Evolutionary conservation across 2,888 invertebrate species (phyloP), one percentile per base, ranked within the genome.

Genomic region (Ochropleura plecta): DNA sequence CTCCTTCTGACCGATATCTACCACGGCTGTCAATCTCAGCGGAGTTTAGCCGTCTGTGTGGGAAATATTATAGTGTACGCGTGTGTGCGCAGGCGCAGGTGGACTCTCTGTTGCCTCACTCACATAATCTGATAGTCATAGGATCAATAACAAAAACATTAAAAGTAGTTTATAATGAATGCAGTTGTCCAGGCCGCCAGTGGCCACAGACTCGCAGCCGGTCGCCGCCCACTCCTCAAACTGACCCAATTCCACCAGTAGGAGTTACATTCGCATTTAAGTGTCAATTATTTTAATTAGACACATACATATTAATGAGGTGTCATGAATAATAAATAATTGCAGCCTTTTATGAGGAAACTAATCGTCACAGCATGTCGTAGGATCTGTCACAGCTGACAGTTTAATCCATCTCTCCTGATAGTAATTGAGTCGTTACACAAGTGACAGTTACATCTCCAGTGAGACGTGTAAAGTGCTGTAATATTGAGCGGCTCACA

Each of bases 221-320:
- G 82, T 82, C 73, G 65, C 67, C 83, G 79, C 91, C 89, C 90
- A 89, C 91, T 70, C 68, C 74, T 42, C 75, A 46, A 76, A 65
- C 70, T 87, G 90, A 89, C 91, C 91, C 85, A 88, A 86, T 89
- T 91, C 76, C 68, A 71, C 76, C 81, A 73, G 87, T 90, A 88
- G 88, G 88, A 84, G 84, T 70, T 79, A 83, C 86, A 59, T 83
- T 84, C 80, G 74, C 78, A 83, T 82, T 74, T 75, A 73, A 73
- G 74, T 69, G 72, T 73, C 76, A 75, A 82, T 83, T 76, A 86
- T 76, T 76, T 78, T 82, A 85, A 86, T 86, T 76, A 82, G 48
- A 74, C 48, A n/a, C 65, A 76, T 82, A 73, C 72, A 86, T 86
- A 86, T 82, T 86, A 75, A 86, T 85, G 74, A 76, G 72, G 55